These are phyloP conservation scores for Chiloscyllium punctatum DNA, from an alignment of 2,797 vertebrate species.

Conservation along the genomic window DNA sequence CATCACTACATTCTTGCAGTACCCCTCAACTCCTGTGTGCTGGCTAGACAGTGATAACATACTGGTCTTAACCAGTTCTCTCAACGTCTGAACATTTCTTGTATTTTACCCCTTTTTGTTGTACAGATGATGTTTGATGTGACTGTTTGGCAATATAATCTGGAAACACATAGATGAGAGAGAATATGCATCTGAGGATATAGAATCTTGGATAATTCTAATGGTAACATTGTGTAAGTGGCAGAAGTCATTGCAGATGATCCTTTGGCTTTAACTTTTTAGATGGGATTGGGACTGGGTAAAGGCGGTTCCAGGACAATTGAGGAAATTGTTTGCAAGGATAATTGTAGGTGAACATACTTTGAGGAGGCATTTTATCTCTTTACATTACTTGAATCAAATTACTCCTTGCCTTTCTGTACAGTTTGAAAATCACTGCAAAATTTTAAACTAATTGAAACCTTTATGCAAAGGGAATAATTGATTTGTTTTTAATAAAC, in stretches of 20 bases:
- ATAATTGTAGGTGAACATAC: not conserved
- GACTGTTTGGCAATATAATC: no score
- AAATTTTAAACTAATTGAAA: not conserved
- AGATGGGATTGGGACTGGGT: not conserved
- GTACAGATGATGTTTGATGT: not conserved
- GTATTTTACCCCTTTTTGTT: no score
- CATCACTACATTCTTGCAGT: no score
- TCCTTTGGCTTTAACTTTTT: not conserved
- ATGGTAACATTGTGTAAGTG: no score
- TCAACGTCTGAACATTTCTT: no score
- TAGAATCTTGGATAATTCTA: not conserved
- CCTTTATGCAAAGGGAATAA: not conserved
- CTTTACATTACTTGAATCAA: not conserved
- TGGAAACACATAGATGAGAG: not conserved
- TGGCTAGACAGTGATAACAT: no score
- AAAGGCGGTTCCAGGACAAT: not conserved
- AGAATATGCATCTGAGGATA: not conserved
- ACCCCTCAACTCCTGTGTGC: no score
- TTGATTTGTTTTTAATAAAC: not conserved
- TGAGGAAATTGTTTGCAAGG: not conserved
- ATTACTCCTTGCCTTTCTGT: not conserved
- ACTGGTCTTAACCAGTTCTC: no score
- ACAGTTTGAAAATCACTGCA: not conserved
- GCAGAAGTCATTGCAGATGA: not conserved
- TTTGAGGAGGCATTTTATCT: not conserved